phyloP scores from a whole-genome alignment of 2,113 vertebrate species.

The Atherinomorus stipes region DNA sequence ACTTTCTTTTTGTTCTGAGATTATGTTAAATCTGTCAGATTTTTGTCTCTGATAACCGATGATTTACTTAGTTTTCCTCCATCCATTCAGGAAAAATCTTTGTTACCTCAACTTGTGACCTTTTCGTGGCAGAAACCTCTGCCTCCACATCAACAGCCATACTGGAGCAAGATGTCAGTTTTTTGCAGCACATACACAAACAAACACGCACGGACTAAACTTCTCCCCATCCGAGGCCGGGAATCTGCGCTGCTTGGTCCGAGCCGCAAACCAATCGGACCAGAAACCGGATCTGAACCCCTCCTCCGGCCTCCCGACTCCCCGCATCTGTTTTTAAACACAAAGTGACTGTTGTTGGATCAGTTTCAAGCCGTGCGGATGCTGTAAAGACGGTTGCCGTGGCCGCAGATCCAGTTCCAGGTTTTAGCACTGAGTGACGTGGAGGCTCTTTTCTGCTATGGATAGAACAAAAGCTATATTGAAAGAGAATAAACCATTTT shows the following conservation, averaged over 20 bases:
- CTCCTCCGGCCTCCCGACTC: not conserved
- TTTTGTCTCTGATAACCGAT: no score
- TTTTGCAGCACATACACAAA: conserved; percentile 44
- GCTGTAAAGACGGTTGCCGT: conserved; percentile 74
- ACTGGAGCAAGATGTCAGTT: conserved; percentile 82
- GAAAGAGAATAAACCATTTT: conserved; percentile 84
- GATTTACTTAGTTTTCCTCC: not conserved
- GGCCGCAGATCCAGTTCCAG: conserved; percentile 76
- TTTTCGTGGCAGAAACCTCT: conserved; percentile 80
- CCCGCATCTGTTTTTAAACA: conserved; percentile 60
- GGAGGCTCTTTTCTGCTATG: conserved; percentile 81
- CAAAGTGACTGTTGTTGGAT: conserved; percentile 75
- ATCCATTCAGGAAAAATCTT: conserved; percentile 75
- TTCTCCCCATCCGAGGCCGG: conserved; percentile 55
- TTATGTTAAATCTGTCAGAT: no score
- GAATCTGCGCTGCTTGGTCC: conserved; percentile 47
- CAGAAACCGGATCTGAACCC: conserved; percentile 42
- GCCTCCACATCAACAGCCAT: conserved; percentile 83
- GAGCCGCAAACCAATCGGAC: conserved; percentile 47
- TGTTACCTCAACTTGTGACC: conserved; percentile 86
- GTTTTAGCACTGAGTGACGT: conserved; percentile 80
- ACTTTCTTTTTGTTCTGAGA: no score
- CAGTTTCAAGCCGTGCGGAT: conserved; percentile 65
- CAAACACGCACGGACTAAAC: conserved; percentile 71
- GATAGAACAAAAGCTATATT: conserved; percentile 85